These are phyloP conservation scores for Lottia scabra DNA, from an alignment of 2,888 invertebrate genomes.

Conservation along the genomic window DNA sequence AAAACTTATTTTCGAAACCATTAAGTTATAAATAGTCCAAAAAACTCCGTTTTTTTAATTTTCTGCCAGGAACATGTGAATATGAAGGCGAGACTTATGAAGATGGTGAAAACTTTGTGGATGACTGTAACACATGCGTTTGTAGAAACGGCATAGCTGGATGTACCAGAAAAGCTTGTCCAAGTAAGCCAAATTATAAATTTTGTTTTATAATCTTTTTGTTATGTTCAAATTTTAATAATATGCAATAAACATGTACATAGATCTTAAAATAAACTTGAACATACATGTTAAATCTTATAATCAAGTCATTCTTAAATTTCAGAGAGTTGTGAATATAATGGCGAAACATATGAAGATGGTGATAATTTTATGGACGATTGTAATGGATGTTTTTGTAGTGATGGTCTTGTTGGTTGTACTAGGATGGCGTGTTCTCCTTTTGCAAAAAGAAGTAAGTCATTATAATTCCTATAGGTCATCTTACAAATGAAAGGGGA, in stretches of 20 bases:
- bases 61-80: not conserved
- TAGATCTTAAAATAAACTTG: no score
- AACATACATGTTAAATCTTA: no score
- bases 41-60: no score
- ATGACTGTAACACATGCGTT: conserved; percentile 18
- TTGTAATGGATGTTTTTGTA: conserved; percentile 20
- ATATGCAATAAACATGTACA: no score
- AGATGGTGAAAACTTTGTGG: conserved; percentile 9
- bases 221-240: no score
- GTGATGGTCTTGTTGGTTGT: not conserved
- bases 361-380: conserved; percentile 15
- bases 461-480: no score
- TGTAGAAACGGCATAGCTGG: conserved; percentile 12
- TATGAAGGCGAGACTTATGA: conserved; percentile 9
- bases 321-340: conserved; percentile 8
- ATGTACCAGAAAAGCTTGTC: conserved; percentile 18
- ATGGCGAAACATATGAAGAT: conserved; percentile 4
- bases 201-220: no score
- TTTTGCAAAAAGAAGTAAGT: not conserved
- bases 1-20: no score
- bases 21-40: no score
- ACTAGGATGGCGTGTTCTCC: not conserved
- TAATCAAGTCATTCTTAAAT: not conserved
- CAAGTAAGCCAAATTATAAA: no score
- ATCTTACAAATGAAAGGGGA: no score